Evolutionary conservation across 64 coral and sea anemone genomes (phyloP), one percentile per base, ranked within the genome.

Genomic region (Montipora sp.): DNA sequence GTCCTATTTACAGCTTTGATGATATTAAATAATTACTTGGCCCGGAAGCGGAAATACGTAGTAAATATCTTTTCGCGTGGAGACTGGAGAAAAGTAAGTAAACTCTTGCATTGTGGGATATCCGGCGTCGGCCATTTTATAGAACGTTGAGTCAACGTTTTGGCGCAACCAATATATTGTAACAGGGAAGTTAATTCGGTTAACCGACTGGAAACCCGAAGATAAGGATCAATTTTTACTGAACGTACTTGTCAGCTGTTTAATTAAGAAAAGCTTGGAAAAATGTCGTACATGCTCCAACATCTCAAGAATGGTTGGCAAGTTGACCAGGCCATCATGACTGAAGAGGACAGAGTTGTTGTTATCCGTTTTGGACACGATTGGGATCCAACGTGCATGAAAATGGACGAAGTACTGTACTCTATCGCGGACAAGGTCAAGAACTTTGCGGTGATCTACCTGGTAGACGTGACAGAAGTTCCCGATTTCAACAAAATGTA

Each of bases 401-500:
- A 99, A 85, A 99, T 99, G 98, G 98, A 99, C 75, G 98, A 99
- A 86, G 89, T 94, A 72, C 81, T 99, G 59, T 99, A 99, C 87
- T 88, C 94, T 10, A 95, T 99, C 21, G 98, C 98, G 19, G 98
- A 99, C 21, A 95, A 95, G 69, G 78, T 90, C 48, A 99, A 99
- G 14, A 99, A 99, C 81, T 99, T 94, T 81, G 94, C 94, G 23
- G 89, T 83, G 65, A 93, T 99, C 59, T 99, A 96, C 73, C 45
- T 99, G 59, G 98, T 99, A 3, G 98, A 99, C 47, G 92, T 99
- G 58, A 94, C 91, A 19, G 89, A 96, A 80, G 89, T 91, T 67
- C 94, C 94, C 7, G 98, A 99, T 75, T 99, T 99, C 59, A 99
- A 99, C 84, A 99, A 99, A 90, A 99, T 99, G 98, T 99, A 99